Evolutionary conservation across 2,113 vertebrate species (phyloP).

Genomic region (Python bivittatus): DNA sequence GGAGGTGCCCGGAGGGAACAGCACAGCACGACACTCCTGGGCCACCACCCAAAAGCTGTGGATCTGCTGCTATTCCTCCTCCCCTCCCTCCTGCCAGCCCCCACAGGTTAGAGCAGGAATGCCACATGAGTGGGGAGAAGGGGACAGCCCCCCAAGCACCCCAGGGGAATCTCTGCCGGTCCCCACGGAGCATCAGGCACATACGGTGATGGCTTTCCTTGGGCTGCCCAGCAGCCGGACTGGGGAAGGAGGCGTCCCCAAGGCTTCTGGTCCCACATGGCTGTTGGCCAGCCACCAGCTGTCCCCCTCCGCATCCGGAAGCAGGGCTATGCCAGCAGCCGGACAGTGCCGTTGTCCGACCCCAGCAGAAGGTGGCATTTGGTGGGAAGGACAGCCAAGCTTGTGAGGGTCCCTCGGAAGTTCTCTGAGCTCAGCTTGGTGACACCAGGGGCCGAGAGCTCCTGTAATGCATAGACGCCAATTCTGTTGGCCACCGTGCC

Average conservation of each 20-base stretch:
- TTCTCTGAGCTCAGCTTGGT: constrained; percentile 97
- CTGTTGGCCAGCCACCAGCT: not conserved
- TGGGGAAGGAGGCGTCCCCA: not conserved
- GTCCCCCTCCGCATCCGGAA: not conserved
- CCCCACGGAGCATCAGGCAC: constrained; percentile 67
- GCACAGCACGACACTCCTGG: not conserved
- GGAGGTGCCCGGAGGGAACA: not conserved
- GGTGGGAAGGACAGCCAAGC: constrained; percentile 90
- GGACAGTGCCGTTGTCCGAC: constrained; percentile 90
- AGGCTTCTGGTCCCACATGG: constrained; percentile 6
- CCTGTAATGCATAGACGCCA: constrained; percentile 90
- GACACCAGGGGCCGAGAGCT: constrained; percentile 82
- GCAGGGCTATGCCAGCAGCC: constrained; percentile 83
- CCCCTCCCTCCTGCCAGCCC: not conserved
- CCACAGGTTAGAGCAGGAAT: not conserved
- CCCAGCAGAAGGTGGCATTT: constrained; percentile 95
- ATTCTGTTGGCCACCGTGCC: constrained; percentile 96
- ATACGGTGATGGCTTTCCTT: constrained; percentile 42
- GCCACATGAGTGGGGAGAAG: not conserved
- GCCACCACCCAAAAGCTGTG: not conserved
- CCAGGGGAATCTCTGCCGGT: constrained; percentile 45
- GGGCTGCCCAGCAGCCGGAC: constrained; percentile 51
- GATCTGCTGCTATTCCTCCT: not conserved
- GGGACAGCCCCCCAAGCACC: not conserved
- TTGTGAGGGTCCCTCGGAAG: constrained; percentile 94